A percentile compares a stretch with the other conserved stretches of the same genome.
These are phyloP conservation scores for Subanguina moxae DNA, from an alignment of 1,140 invertebrate species.

Conservation along the genomic window DNA sequence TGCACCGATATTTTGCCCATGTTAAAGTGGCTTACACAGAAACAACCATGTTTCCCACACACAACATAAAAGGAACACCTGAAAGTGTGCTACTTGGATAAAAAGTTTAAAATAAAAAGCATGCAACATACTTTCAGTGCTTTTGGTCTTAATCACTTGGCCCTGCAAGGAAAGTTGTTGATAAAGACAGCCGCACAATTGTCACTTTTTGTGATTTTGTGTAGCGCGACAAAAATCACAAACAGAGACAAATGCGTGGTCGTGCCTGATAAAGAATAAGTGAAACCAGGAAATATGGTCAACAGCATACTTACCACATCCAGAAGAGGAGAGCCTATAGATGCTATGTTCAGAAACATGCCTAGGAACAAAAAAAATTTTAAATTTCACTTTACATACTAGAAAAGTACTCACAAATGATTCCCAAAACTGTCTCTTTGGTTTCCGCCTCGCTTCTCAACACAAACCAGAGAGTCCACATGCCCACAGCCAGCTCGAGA, in stretches of 20 bases:
- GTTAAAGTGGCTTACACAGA: constrained; percentile 12
- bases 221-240: too few species aligned
- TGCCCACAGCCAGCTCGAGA: constrained; percentile 28
- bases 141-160: constrained; percentile 48
- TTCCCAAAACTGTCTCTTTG: constrained; percentile 49
- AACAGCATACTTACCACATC: constrained; percentile 33
- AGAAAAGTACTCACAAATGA: constrained; percentile 35
- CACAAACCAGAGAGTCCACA: constrained; percentile 34
- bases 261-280: constrained; percentile 12
- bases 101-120: too few species aligned
- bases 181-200: too few species aligned
- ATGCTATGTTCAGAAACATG: constrained; percentile 54
- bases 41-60: constrained; percentile 50
- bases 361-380: too few species aligned
- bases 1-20: too few species aligned
- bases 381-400: too few species aligned
- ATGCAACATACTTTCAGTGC: constrained; percentile 39
- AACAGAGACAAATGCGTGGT: too few species aligned
- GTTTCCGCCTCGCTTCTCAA: constrained; percentile 14
- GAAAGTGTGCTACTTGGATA: too few species aligned
- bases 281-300: constrained; percentile 1
- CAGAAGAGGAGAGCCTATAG: constrained; percentile 41
- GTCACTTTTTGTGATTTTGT: too few species aligned
- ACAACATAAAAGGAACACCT: constrained; percentile 51
- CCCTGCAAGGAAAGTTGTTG: constrained; percentile 51